A percentile compares a stretch with the other conserved stretches of the same genome.
phyloP scores from a whole-genome alignment of 2,888 invertebrate genomes.

The Muschampia plurimacula region DNA sequence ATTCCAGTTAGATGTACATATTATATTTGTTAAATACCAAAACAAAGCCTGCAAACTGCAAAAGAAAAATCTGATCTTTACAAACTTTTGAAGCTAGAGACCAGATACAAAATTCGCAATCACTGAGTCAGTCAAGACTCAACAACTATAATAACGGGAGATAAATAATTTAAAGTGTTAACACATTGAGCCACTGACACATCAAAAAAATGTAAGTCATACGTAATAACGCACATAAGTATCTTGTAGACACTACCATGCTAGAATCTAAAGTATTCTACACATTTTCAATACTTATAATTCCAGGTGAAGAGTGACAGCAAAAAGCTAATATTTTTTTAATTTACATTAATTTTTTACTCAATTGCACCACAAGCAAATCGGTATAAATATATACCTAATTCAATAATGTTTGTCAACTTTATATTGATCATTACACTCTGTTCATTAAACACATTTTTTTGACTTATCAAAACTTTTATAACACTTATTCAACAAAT shows the following conservation, averaged over 20 bases:
- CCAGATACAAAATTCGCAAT: constrained; percentile 13
- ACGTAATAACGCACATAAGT: constrained; percentile 32
- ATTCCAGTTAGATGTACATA: background rate
- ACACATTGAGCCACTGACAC: constrained; percentile 31
- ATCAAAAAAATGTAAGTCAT: constrained; percentile 2
- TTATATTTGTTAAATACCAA: background rate
- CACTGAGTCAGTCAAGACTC: background rate
- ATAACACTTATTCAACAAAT: constrained; percentile 20
- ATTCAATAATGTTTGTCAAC: background rate
- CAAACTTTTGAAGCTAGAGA: constrained; percentile 29
- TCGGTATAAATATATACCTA: constrained; percentile 19
- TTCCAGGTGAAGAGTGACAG: constrained; percentile 21
- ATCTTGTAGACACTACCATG: constrained; percentile 39
- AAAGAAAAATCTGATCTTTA: constrained; percentile 11
- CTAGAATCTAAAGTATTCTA: constrained; percentile 21
- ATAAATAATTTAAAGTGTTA: constrained; percentile 30
- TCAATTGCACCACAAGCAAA: constrained; percentile 36
- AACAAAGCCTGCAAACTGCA: background rate
- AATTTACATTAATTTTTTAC: constrained; percentile 35
- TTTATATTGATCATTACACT: constrained; percentile 1
- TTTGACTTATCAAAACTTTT: constrained; percentile 5
- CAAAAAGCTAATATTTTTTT: constrained; percentile 27
- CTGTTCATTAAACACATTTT: background rate
- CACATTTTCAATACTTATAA: constrained; percentile 21
- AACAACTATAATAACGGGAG: background rate